Evolutionary conservation across 2,113 vertebrate species (phyloP), one percentile per base, ranked within the genome.

Genomic region (Chauna torquata): DNA sequence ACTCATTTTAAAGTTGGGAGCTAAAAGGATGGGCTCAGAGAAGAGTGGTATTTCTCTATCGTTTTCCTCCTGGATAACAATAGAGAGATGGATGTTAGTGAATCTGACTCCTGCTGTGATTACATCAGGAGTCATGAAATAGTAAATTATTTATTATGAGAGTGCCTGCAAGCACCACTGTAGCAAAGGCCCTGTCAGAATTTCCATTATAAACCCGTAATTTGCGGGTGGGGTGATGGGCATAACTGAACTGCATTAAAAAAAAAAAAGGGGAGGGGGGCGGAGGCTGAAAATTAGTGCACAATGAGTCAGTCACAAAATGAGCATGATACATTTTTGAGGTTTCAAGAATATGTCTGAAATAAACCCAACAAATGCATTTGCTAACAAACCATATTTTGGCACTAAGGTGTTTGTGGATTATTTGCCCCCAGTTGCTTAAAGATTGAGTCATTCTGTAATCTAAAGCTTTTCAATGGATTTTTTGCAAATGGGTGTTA

Each of bases 181-280:
- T n/a, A 34, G 9, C n/a, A 42, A 92, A 87, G 27, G 10, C 16
- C 22, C 32, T 49, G 83, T 92, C 77, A 95, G 62, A 89, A 82
- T 95, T 96, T 95, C 91, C 91, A 82, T 80, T 69, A 47, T 65
- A 91, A 94, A 82, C 49, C 52, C 54, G 14, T 85, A 65, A 85
- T 94, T 82, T 94, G 61, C 82, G 70, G 80, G 49, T 45, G 40
- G 49, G 15, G 28, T 86, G 91, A 85, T 96, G 36, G 32, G 4
- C 45, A 79, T 36, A 82, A 85, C 34, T 58, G 62, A 87, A 75
- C 57, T 82, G 34, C 15, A 45, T 54, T 32, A 1, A 13, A 72
- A n/a, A 16, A 44, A 75, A 72, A 54, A 38, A 8, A 28, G 5
- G 12, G 12, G 44, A 3, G 36, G 16, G 27, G 24, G 25, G 12